phyloP scores from a whole-genome alignment of 2,113 vertebrate genomes.

The Lathamus discolor region DNA sequence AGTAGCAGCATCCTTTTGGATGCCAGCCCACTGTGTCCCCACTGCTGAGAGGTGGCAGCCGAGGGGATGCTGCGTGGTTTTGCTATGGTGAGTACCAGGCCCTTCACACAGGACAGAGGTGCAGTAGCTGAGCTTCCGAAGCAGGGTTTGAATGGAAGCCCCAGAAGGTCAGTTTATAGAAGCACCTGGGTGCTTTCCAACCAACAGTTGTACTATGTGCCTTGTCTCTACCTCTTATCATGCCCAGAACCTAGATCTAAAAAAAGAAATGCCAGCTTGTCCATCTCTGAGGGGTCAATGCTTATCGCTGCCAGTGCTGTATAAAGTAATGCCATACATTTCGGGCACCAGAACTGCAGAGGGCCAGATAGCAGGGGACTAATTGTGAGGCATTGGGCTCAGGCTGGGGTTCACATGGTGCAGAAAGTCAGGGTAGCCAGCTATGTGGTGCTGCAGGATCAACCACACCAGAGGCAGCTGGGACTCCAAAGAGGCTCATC shows the following conservation, averaged over 20 bases:
- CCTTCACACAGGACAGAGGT: not conserved
- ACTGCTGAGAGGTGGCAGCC: accelerated
- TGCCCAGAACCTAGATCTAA: not conserved
- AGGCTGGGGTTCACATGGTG: not conserved
- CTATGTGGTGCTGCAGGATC: not conserved
- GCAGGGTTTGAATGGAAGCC: not conserved
- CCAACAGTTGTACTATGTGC: accelerated
- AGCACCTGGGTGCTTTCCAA: not conserved
- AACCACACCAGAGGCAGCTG: not conserved
- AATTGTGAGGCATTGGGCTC: not conserved
- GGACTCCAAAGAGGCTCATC: accelerated
- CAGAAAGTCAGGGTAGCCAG: not conserved
- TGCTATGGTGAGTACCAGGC: accelerated
- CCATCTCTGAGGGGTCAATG: accelerated
- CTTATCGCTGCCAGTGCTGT: not conserved
- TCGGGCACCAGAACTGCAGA: not conserved
- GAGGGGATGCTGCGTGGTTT: not conserved
- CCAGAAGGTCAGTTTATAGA: not conserved
- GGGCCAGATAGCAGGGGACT: not conserved
- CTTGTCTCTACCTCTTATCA: not conserved
- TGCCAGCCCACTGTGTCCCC: not conserved
- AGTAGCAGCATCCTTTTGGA: not conserved
- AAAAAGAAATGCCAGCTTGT: not conserved
- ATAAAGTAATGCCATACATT: not conserved
- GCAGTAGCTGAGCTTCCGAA: accelerated